phyloP scores from a whole-genome alignment of 2,888 invertebrate species.

The Heliconius charithonia region DNA sequence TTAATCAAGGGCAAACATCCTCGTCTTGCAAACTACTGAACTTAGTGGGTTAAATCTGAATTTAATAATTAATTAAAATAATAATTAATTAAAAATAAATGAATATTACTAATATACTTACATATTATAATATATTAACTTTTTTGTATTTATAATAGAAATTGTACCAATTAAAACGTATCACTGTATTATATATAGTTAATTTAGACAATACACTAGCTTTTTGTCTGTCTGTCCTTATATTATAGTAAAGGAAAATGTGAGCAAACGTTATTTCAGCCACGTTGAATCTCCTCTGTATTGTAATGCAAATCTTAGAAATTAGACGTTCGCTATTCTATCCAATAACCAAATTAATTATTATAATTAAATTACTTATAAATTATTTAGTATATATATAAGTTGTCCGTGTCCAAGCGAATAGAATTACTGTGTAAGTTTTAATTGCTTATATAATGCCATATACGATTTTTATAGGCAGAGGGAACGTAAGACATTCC shows the following conservation, averaged over 20 bases:
- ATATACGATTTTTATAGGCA: no score
- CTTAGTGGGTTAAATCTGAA: background rate
- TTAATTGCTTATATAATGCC: no score
- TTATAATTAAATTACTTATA: background rate
- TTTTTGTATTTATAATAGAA: background rate
- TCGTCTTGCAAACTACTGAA: background rate
- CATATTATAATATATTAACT: background rate
- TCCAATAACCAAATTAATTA: background rate
- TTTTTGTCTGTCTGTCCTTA: background rate
- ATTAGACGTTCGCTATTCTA: background rate
- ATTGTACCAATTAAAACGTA: background rate
- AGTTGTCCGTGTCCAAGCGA: background rate
- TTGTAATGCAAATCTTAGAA: conserved; percentile 23
- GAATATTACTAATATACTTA: background rate
- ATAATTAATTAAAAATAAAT: background rate
- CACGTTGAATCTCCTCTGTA: conserved; percentile 6
- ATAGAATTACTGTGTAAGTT: no score
- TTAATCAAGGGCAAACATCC: background rate
- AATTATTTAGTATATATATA: background rate
- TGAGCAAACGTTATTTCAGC: conserved; percentile 21
- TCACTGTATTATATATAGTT: background rate
- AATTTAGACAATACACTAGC: background rate
- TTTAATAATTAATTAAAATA: background rate
- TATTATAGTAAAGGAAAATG: conserved; percentile 9
- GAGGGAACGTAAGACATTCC: no score